Base-by-base conservation (phyloP, 2,113 vertebrate genomes). In the Hemichromis elongatus region DNA sequence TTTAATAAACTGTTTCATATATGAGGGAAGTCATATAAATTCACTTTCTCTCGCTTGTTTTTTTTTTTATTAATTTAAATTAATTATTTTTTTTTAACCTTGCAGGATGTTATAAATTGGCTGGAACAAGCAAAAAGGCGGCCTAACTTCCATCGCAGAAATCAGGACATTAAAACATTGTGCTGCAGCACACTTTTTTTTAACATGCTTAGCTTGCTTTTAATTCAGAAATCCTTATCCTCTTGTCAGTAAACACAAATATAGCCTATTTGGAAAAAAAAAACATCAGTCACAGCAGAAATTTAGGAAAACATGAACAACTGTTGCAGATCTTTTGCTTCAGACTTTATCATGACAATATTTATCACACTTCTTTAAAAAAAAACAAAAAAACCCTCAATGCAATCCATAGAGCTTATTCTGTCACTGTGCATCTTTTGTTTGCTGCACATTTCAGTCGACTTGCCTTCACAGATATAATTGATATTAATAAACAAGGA, bases 401-500 rank as follows among this genome's bases (percentile, higher is more conserved):
- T n/a, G 9, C 13, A 37, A 54, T 40, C n/a, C 6, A 13, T 9
- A 42, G 19, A 63, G 50, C 28, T 75, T 79, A 18, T 83, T 81
- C 18, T 18, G 42, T 77, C 57, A 35, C 81, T 81, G 24, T 16
- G n/a, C 19, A 45, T 81, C 45, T 70, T 85, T 68, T 70, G 28
- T 77, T 86, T 63, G 35, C 53, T 5, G 12, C 52, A 77, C 45
- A 59, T 26, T 73, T 14, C 24, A 88, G 91, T 88, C 83, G 70
- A 87, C 91, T 85, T 77, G 35, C 81, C 61, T 89, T 70, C 54
- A 77, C 61, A 53, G 24, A 75, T 89, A 59, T 90, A 91, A 89
- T 90, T 92, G 91, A 91, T 85, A 79, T 61, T 94, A 92, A 92
- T 89, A 68, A 92, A 90, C 55, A 73, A 47, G 68, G 19, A 35